phyloP scores from a whole-genome alignment of 2,113 vertebrate genomes.

The Sorex fumeus region DNA sequence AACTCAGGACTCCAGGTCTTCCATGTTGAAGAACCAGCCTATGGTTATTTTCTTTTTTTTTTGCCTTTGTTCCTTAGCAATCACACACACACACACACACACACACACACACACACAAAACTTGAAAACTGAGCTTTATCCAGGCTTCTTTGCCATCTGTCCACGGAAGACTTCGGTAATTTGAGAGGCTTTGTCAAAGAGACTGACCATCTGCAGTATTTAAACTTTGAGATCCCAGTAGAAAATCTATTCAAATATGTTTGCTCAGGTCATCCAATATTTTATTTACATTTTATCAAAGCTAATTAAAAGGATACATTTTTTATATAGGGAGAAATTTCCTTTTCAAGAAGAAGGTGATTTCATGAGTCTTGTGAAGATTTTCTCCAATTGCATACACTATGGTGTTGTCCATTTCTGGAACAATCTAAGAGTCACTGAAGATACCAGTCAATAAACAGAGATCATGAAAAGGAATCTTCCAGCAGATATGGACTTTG shows the following conservation, averaged over 20 bases:
- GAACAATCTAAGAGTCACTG: background rate
- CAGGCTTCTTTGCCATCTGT: constrained; percentile 77
- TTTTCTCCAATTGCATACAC: background rate
- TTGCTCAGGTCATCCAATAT: background rate
- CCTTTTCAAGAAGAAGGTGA: constrained; percentile 56
- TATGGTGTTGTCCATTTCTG: background rate
- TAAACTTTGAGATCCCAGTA: constrained; percentile 41
- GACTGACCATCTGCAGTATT: constrained; percentile 63
- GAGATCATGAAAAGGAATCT: background rate
- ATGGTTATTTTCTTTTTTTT: no score
- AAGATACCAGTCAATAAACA: background rate
- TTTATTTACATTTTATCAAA: background rate
- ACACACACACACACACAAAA: background rate
- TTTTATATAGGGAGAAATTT: background rate
- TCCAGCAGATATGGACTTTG: background rate
- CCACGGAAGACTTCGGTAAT: constrained; percentile 60
- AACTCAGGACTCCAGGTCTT: background rate
- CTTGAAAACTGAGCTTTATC: constrained; percentile 67
- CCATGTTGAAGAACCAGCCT: fast-evolving
- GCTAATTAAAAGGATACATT: constrained; percentile 11
- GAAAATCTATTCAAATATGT: constrained; percentile 52
- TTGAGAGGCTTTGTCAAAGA: constrained; percentile 57
- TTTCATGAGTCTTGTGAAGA: background rate
- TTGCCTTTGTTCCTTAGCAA: background rate
- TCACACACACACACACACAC: background rate